Percentiles rank a stretch among this genome's conserved stretches.
Conservation (phyloP, 2,113 vertebrate species). For the Osmerus mordax region DNA sequence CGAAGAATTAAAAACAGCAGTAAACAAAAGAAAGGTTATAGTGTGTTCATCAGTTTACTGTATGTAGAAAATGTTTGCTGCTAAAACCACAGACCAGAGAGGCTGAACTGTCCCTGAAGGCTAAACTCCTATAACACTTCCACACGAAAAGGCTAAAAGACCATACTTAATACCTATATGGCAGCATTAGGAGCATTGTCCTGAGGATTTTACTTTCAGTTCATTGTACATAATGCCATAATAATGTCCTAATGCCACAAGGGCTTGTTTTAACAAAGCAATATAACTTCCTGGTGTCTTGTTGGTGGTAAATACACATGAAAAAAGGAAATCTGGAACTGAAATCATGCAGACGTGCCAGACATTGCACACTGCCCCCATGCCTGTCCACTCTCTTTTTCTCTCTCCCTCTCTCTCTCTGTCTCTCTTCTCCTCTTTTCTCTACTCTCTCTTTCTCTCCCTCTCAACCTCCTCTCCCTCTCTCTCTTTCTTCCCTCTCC, state of each 20-base stretch:
- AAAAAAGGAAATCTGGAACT: conserved; percentile 7
- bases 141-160: neutral
- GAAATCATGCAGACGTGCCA: conserved; percentile 23
- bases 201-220: neutral
- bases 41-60: neutral
- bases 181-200: neutral
- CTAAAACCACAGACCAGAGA: neutral
- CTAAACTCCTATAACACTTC: neutral
- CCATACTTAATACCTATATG: neutral
- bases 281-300: conserved; percentile 8
- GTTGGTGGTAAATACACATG: neutral
- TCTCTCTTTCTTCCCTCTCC: conserved; percentile 26
- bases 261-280: conserved; percentile 6
- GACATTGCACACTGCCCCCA: conserved; percentile 29
- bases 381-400: conserved; percentile 25
- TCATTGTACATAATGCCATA: neutral
- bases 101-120: neutral
- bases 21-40: neutral
- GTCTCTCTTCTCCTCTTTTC: conserved; percentile 26
- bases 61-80: neutral
- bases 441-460: conserved; percentile 21
- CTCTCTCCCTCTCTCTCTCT: conserved; percentile 8
- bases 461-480: neutral
- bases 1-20: neutral
- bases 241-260: conserved; percentile 10